Percentiles rank a stretch among this genome's conserved stretches.
phyloP scores from a whole-genome alignment of 1,140 invertebrate species.

The Macrosteles quadrilineatus region DNA sequence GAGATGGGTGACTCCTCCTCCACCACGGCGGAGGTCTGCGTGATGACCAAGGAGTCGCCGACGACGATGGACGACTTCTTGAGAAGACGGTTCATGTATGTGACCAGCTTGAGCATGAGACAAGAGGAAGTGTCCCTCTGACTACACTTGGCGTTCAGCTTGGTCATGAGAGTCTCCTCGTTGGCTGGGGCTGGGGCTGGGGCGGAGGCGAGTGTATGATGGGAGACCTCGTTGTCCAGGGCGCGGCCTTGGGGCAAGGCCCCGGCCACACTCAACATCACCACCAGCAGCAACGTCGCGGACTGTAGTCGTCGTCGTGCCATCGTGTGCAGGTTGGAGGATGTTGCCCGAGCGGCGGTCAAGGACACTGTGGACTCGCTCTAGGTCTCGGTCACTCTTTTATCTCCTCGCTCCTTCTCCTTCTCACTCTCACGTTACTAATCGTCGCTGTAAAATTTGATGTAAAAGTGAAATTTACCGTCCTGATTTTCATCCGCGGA shows the following conservation, averaged over 20 bases:
- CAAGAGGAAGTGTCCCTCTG: constrained; percentile 75
- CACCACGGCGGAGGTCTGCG: constrained; percentile 57
- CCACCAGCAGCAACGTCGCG: too few relatives aligned
- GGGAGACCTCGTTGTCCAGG: constrained; percentile 17
- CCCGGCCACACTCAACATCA: too few relatives aligned
- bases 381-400: neutral
- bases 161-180: constrained; percentile 70
- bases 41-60: constrained; percentile 73
- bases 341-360: neutral
- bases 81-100: constrained; percentile 76
- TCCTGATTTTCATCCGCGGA: too few relatives aligned
- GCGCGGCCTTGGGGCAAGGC: neutral
- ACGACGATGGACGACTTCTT: constrained; percentile 75
- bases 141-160: constrained; percentile 72
- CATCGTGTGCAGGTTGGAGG: too few relatives aligned
- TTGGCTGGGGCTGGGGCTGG: constrained; percentile 31
- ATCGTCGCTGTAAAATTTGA: too few relatives aligned
- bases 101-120: constrained; percentile 75
- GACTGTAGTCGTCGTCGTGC: too few relatives aligned
- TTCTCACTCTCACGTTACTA: too few relatives aligned
- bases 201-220: neutral
- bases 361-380: neutral
- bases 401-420: neutral
- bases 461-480: too few relatives aligned
- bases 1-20: constrained; percentile 28